phyloP scores from a whole-genome alignment of 2,113 vertebrate species.

The Dasyornis broadbenti region DNA sequence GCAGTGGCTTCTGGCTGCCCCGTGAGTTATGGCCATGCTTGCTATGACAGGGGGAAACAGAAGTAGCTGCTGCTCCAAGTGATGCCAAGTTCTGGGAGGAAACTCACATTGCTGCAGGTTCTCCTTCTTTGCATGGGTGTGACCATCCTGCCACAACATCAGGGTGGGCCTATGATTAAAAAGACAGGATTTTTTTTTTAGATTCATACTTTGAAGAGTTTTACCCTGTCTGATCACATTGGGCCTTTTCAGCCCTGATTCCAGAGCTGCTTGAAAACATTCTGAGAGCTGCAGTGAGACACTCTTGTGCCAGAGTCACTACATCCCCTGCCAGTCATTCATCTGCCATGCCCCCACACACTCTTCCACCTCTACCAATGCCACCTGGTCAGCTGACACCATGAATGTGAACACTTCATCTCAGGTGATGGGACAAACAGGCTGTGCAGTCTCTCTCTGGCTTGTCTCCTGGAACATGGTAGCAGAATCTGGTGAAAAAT shows the following conservation, averaged over 20 bases:
- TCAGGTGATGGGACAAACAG: neutral
- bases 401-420: neutral
- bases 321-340: neutral
- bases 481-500: neutral
- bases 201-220: neutral
- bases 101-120: neutral
- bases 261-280: neutral
- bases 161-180: neutral
- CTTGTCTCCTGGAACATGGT: neutral
- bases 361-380: neutral
- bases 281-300: neutral
- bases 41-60: neutral
- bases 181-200: neutral
- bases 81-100: neutral
- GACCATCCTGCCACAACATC: neutral
- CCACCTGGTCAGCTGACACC: neutral
- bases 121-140: neutral
- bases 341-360: neutral
- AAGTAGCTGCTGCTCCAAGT: neutral
- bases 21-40: fast-evolving
- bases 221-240: neutral
- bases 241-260: neutral
- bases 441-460: neutral
- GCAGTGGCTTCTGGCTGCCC: neutral
- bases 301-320: neutral